Conservation (phyloP, 2,888 invertebrate genomes). For the Macrophya annulata region DNA sequence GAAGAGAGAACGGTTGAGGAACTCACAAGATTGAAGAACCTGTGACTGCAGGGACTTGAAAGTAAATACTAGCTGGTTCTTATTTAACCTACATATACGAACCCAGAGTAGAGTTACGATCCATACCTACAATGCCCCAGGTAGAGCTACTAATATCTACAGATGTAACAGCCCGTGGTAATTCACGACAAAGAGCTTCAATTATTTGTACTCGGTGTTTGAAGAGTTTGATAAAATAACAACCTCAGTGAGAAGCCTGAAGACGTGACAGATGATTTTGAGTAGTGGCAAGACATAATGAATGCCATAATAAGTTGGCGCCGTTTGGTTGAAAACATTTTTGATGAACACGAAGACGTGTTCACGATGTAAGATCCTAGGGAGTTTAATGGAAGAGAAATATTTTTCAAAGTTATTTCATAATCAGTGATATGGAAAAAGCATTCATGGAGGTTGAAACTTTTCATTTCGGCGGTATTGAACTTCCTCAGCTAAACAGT, state of each 20-base stretch:
- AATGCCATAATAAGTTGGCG: background rate
- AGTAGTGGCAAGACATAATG: background rate
- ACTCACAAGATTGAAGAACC: background rate
- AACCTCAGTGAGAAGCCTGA: background rate
- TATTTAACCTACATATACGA: background rate
- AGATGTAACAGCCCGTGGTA: slow-evolving; percentile 10
- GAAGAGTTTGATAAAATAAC: slow-evolving; percentile 1
- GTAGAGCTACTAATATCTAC: background rate
- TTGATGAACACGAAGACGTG: background rate
- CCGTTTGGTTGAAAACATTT: background rate
- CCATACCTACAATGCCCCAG: background rate
- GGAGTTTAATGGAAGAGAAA: background rate
- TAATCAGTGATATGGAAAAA: background rate
- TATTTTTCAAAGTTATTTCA: background rate
- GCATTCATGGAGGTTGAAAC: too few relatives aligned
- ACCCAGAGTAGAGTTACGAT: background rate
- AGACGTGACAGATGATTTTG: background rate
- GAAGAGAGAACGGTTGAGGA: background rate
- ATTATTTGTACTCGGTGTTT: background rate
- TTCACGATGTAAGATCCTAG: background rate
- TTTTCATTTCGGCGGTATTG: background rate
- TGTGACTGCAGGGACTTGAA: background rate
- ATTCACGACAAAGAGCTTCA: background rate
- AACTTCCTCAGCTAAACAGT: background rate
- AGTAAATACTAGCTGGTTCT: background rate